Percentiles rank a stretch among this genome's conserved stretches.
These are phyloP conservation scores for Agrypnia vestita DNA, from an alignment of 1,140 invertebrate species.

Conservation along the genomic window DNA sequence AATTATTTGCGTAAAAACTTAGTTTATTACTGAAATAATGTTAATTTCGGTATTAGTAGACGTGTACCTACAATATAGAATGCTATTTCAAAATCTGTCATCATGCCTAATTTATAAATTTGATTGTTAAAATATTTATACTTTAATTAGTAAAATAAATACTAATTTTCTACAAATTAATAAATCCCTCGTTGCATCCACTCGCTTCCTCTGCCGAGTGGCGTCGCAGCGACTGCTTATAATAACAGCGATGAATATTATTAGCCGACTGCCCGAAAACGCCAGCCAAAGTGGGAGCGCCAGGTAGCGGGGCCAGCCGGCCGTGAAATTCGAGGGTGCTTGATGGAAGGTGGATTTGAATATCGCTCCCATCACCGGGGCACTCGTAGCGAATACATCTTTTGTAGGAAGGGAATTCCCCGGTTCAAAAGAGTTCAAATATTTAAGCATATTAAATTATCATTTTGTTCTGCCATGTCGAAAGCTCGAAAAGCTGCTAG, in stretches of 20 bases:
- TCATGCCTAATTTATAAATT: too few species aligned
- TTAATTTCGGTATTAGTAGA: too few species aligned
- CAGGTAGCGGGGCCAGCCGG: slow-evolving; percentile 18
- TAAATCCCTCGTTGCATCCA: neutral
- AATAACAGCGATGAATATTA: slow-evolving; percentile 47
- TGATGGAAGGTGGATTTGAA: slow-evolving; percentile 16
- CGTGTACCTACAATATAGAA: too few species aligned
- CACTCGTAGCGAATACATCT: slow-evolving; percentile 6
- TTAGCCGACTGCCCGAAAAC: slow-evolving; percentile 35
- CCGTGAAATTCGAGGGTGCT: slow-evolving; percentile 32
- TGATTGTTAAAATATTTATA: too few species aligned
- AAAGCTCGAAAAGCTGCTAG: too few species aligned
- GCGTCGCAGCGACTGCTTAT: slow-evolving; percentile 7
- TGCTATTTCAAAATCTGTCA: too few species aligned
- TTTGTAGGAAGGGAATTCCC: slow-evolving; percentile 20
- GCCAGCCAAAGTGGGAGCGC: slow-evolving; percentile 26
- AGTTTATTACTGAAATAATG: too few species aligned
- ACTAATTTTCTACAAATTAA: neutral
- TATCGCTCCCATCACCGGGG: slow-evolving; percentile 12
- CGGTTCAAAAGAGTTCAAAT: slow-evolving; percentile 29
- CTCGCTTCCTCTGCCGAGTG: slow-evolving; percentile 5
- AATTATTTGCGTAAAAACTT: too few species aligned
- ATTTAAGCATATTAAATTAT: slow-evolving; percentile 39
- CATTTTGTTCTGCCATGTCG: neutral
- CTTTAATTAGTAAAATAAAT: too few species aligned